Evolutionary conservation across 1,140 invertebrate genomes (phyloP).

Genomic region (Agrypnia vestita): DNA sequence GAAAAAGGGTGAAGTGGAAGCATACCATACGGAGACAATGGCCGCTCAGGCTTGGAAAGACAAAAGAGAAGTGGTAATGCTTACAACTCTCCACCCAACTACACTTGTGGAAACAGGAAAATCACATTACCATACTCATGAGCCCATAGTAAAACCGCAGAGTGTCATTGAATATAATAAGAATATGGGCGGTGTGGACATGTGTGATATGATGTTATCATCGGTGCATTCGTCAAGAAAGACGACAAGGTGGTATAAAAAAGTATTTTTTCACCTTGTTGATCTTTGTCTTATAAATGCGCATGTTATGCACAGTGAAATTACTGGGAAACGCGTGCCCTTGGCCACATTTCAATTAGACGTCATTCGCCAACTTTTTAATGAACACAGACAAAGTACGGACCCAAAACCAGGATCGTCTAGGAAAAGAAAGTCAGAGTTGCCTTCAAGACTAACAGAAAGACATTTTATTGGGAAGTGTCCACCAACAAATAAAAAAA

Average conservation of each 20-base stretch:
- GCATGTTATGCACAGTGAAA: conserved; percentile 41
- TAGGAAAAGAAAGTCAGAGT: conserved; percentile 44
- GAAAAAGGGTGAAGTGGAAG: conserved; percentile 58
- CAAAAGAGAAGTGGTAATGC: conserved; percentile 60
- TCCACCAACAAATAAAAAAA: conserved; percentile 44
- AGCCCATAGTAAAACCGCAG: conserved; percentile 57
- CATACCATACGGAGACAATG: conserved; percentile 50
- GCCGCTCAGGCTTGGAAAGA: conserved; percentile 61
- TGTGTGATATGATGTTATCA: conserved; percentile 49
- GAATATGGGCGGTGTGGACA: conserved; percentile 62
- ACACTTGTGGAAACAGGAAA: conserved; percentile 47
- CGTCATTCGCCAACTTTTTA: conserved; percentile 47
- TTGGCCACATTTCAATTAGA: conserved; percentile 49
- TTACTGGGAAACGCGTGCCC: conserved; percentile 44
- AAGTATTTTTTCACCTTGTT: conserved; percentile 48
- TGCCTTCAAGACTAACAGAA: conserved; percentile 47
- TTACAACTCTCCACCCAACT: conserved; percentile 60
- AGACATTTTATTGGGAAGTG: conserved; percentile 51
- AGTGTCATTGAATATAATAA: conserved; percentile 61
- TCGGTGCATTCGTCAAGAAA: conserved; percentile 40
- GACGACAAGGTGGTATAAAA: conserved; percentile 48
- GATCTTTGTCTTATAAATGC: conserved; percentile 48
- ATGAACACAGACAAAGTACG: conserved; percentile 38
- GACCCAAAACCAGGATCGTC: not conserved
- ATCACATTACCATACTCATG: not conserved